Evolutionary conservation across 2,797 vertebrate genomes (phyloP).

Genomic region (Sternotherus odoratus): DNA sequence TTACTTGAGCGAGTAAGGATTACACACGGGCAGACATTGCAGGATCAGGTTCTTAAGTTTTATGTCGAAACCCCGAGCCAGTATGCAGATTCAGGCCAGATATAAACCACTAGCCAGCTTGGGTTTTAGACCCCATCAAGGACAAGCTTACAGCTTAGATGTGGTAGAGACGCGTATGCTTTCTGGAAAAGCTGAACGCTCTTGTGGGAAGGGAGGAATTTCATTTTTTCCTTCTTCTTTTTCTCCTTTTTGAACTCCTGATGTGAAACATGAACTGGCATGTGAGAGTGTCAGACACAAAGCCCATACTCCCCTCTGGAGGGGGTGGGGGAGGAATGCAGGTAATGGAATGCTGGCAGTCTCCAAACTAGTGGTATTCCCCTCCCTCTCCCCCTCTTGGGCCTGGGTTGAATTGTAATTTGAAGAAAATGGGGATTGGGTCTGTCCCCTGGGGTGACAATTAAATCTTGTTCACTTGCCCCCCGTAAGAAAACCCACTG

Average conservation of each 20-base stretch:
- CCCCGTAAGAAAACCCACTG: background rate
- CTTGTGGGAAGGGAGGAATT: slow-evolving; percentile 55
- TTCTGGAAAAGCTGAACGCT: slow-evolving; percentile 60
- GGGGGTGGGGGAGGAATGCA: background rate
- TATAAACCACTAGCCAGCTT: background rate
- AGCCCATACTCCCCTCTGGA: background rate
- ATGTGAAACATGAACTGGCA: slow-evolving; percentile 20
- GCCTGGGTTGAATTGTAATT: fast-evolving
- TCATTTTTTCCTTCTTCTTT: background rate
- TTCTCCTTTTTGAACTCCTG: background rate
- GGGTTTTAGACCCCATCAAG: background rate
- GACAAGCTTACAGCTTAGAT: background rate
- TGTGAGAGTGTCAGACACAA: background rate
- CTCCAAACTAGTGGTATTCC: fast-evolving
- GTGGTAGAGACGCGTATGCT: background rate
- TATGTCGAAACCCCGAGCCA: background rate
- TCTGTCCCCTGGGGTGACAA: background rate
- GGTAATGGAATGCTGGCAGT: background rate
- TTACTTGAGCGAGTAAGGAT: background rate
- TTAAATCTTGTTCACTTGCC: background rate
- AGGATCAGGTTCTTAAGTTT: background rate
- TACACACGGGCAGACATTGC: background rate
- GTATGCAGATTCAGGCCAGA: background rate
- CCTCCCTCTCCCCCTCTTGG: background rate
- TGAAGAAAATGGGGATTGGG: background rate